These are phyloP conservation scores for Phocoena phocoena DNA, from an alignment of 2,113 vertebrate species.

Conservation along the genomic window DNA sequence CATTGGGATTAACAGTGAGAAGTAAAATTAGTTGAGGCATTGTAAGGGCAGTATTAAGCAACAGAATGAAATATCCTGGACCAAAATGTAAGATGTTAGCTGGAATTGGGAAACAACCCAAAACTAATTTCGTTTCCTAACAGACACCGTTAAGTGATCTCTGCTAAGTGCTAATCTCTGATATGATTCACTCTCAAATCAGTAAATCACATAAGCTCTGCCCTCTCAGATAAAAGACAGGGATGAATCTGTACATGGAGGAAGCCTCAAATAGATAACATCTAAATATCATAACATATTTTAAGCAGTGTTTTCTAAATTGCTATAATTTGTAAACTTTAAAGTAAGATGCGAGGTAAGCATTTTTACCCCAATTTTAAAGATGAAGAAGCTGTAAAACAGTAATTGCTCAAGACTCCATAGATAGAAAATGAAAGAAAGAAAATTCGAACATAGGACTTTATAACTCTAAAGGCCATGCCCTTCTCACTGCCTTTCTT, in stretches of 20 bases:
- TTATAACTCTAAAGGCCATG: not conserved
- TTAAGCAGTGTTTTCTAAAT: not conserved
- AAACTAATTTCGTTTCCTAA: slow-evolving; percentile 40
- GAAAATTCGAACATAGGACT: not conserved
- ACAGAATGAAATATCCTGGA: slow-evolving; percentile 37
- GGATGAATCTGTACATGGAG: not conserved
- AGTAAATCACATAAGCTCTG: not conserved
- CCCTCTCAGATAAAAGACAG: not conserved
- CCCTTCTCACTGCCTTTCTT: not conserved
- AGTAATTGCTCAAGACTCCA: not conserved
- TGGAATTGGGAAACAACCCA: slow-evolving; percentile 28
- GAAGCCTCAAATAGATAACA: not conserved
- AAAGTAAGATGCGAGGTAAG: not conserved
- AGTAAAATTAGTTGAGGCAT: slow-evolving; percentile 67
- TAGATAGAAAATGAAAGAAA: not conserved
- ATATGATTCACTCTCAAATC: slow-evolving; percentile 42
- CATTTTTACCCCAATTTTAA: slow-evolving; percentile 6
- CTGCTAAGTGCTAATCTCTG: slow-evolving; percentile 31
- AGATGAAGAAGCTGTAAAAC: not conserved
- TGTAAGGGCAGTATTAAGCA: slow-evolving; percentile 48
- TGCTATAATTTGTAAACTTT: not conserved
- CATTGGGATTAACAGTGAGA: slow-evolving; percentile 60
- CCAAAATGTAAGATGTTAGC: slow-evolving; percentile 25
- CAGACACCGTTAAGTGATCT: not conserved
- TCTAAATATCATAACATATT: not conserved